Conservation (phyloP, 2,113 vertebrate species). For the Myiozetetes cayanensis region DNA sequence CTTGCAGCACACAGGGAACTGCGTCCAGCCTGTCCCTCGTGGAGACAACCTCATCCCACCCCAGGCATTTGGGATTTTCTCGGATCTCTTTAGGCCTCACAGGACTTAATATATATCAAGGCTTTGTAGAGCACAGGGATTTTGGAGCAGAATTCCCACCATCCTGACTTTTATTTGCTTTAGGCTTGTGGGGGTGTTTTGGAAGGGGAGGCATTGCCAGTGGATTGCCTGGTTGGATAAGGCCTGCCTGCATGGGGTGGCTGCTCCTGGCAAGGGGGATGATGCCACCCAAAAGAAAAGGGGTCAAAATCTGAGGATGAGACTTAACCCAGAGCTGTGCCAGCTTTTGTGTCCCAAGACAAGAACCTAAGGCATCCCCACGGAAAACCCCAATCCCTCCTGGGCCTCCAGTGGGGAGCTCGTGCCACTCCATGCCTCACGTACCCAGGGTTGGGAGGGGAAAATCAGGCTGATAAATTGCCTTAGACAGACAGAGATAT, state of each 20-base stretch:
- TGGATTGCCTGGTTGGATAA: accelerated
- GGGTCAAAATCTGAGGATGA: neutral
- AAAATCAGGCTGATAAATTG: neutral
- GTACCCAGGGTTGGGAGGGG: accelerated
- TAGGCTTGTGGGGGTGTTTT: neutral
- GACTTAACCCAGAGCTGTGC: neutral
- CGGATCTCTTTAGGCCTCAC: neutral
- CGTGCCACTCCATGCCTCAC: accelerated
- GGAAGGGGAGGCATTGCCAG: accelerated
- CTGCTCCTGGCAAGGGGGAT: neutral
- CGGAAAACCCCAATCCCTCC: neutral
- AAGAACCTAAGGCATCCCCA: neutral
- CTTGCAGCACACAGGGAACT: neutral
- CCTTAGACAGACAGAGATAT: neutral
- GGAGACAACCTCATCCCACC: accelerated
- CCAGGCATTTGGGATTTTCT: neutral
- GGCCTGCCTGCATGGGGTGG: accelerated
- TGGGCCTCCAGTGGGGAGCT: accelerated
- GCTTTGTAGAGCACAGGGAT: neutral
- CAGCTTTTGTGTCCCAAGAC: neutral
- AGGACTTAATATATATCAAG: neutral
- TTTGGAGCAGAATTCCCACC: neutral
- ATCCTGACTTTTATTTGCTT: neutral
- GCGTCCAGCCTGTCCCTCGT: accelerated
- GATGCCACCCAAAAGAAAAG: neutral